Conservation (phyloP, 2,888 invertebrate genomes). For the Enchytraeus crypticus region DNA sequence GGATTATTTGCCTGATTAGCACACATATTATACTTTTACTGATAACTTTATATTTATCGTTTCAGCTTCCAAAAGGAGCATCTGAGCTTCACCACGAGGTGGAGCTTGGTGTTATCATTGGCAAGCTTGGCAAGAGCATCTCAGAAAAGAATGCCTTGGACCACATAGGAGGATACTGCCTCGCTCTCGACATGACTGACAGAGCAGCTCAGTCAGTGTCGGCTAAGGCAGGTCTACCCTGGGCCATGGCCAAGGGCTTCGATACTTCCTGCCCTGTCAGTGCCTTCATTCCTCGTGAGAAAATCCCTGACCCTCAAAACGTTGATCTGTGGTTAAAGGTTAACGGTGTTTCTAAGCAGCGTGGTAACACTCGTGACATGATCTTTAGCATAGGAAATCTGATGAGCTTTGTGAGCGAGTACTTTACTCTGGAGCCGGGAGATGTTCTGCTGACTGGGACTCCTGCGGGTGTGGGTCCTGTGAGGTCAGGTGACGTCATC, state of each 20-base stretch:
- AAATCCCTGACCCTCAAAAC: slow-evolving; percentile 35
- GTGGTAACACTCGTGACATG: slow-evolving; percentile 61
- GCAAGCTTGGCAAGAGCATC: slow-evolving; percentile 56
- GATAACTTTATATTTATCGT: no score
- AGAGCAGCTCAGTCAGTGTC: slow-evolving; percentile 44
- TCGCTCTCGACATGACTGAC: slow-evolving; percentile 67
- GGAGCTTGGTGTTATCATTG: slow-evolving; percentile 67
- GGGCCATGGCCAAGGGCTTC: slow-evolving; percentile 69
- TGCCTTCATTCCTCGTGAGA: slow-evolving; percentile 54
- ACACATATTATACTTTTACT: no score
- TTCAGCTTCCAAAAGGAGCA: slow-evolving; percentile 60
- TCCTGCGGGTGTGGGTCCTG: slow-evolving; percentile 60
- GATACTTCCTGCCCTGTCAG: slow-evolving; percentile 71
- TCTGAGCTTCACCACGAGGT: slow-evolving; percentile 63
- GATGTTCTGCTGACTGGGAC: slow-evolving; percentile 70
- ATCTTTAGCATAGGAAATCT: slow-evolving; percentile 60
- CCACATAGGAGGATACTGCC: slow-evolving; percentile 61
- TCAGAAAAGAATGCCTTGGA: slow-evolving; percentile 53
- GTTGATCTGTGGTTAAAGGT: slow-evolving; percentile 45
- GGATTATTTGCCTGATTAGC: no score
- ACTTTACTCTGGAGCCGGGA: slow-evolving; percentile 64
- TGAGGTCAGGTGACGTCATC: slow-evolving; percentile 59
- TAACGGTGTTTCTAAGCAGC: slow-evolving; percentile 57
- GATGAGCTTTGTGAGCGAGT: slow-evolving; percentile 60
- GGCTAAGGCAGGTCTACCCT: slow-evolving; percentile 60